Percentiles rank a stretch among this genome's conserved stretches.
These are phyloP conservation scores for Meriones psammophilus DNA, from an alignment of 2,797 vertebrate genomes.

Conservation along the genomic window DNA sequence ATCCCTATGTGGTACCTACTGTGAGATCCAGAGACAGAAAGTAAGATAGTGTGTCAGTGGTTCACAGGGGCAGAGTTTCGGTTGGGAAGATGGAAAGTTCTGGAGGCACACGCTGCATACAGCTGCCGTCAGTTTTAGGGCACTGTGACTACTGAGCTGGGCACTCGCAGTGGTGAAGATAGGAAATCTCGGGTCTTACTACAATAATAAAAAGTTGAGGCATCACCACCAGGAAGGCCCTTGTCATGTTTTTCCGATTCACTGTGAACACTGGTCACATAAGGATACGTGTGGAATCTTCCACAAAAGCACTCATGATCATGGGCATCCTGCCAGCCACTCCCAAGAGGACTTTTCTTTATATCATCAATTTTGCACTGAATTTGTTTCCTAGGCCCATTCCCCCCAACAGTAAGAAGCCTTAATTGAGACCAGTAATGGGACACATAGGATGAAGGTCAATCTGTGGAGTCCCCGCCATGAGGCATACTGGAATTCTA, in stretches of 20 bases:
- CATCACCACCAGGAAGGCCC: neutral
- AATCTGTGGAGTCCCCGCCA: rapidly evolving
- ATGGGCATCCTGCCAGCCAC: rapidly evolving
- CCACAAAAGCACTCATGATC: rapidly evolving
- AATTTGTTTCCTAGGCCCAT: neutral
- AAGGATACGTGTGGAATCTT: neutral
- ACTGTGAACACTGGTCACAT: rapidly evolving
- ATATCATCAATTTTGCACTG: neutral
- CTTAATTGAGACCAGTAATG: rapidly evolving
- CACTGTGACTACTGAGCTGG: rapidly evolving
- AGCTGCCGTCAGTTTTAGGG: rapidly evolving
- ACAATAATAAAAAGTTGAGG: neutral
- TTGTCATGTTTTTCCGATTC: rapidly evolving
- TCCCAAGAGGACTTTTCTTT: neutral
- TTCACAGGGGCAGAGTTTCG: neutral
- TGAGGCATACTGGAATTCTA: rapidly evolving
- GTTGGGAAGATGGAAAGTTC: neutral
- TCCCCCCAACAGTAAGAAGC: too few species aligned
- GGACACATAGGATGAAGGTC: too few species aligned
- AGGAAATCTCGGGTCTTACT: neutral
- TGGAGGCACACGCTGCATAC: rapidly evolving
- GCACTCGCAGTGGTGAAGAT: rapidly evolving
- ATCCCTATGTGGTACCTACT: rapidly evolving
- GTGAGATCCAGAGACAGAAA: neutral
- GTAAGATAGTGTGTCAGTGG: neutral